Conservation (phyloP, 2,113 vertebrate genomes). For the Phrynosoma platyrhinos region DNA sequence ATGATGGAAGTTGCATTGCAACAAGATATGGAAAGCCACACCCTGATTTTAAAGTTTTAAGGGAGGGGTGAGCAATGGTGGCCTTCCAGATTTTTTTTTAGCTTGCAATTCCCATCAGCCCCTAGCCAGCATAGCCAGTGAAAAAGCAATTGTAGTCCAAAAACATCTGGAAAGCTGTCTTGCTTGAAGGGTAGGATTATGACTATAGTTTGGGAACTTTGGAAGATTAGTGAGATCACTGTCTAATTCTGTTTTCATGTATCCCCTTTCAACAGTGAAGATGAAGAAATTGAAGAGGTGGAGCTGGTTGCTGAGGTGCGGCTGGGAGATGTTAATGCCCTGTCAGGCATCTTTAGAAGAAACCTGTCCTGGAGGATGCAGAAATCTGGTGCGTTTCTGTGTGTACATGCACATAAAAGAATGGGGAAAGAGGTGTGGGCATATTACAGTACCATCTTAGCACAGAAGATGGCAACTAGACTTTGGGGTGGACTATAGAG, state of each 20-base stretch:
- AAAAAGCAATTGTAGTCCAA: neutral
- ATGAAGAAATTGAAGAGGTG: constrained; percentile 66
- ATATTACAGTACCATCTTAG: neutral
- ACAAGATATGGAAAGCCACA: neutral
- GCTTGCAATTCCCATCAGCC: neutral
- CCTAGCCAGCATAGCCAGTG: neutral
- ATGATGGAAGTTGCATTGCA: neutral
- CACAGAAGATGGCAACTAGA: neutral
- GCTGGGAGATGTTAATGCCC: constrained; percentile 63
- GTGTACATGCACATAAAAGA: neutral
- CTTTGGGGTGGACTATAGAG: neutral
- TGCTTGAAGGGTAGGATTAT: no score
- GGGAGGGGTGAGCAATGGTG: neutral
- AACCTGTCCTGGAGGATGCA: constrained; percentile 63
- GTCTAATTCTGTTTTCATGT: neutral
- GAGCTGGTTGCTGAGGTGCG: constrained; percentile 75
- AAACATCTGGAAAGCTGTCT: neutral
- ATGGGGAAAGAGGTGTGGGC: neutral
- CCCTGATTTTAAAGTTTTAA: no score
- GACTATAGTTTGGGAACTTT: neutral
- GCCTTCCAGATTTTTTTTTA: neutral
- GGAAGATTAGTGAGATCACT: no score
- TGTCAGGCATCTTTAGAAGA: constrained; percentile 47
- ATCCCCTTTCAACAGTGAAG: constrained; percentile 39
- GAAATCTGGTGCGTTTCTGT: constrained; percentile 64